Evolutionary conservation across 2,797 vertebrate species (phyloP), one percentile per base, ranked within the genome.

Genomic region (Poeciliopsis presidionis): DNA sequence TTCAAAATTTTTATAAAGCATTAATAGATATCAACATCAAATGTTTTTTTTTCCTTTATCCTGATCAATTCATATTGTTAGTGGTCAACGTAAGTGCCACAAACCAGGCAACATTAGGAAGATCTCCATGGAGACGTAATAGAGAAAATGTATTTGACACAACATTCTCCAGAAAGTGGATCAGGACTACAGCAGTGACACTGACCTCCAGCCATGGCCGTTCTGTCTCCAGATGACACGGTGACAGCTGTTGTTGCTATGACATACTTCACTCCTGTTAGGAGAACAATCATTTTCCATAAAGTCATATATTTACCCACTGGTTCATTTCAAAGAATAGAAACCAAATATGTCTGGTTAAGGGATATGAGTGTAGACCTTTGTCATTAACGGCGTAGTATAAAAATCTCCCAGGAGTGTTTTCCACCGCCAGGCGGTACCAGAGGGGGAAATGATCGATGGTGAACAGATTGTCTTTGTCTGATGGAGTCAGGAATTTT

Each of bases 361-460:
- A 33, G 33, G 45, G 45, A 61, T 16, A 43, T n/a, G 41, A n/a
- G 2, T 5, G 39, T 59, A 55, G 85, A 97, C 97, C 97, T 96
- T 96, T 94, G 77, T 95, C 95, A 0, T 95, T 94, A 61, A 96
- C 90, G 0, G 93, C 87, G 83, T 96, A 97, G 90, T 97, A 99
- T 86, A 95, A 94, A 92, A 99, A 99, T 86, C 92, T 96, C 36
- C 98, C 98, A 0, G 97, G 91, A 16, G 95, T 93, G 79, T 97
- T 96, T 80, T 98, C 97, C 0, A 96, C 96, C 0, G 98, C 97
- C 78, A 97, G 92, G 0, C 98, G 97, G 90, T 99, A 99, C 98
- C 98, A 99, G 80, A 98, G 94, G 0, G 98, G 98, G 85, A 98
- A 99, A 90, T 97, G 97, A 82, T 98, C 98, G 82, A 97, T 90